These are phyloP conservation scores for Karalla daura DNA, from an alignment of 2,797 vertebrate genomes.

Conservation along the genomic window DNA sequence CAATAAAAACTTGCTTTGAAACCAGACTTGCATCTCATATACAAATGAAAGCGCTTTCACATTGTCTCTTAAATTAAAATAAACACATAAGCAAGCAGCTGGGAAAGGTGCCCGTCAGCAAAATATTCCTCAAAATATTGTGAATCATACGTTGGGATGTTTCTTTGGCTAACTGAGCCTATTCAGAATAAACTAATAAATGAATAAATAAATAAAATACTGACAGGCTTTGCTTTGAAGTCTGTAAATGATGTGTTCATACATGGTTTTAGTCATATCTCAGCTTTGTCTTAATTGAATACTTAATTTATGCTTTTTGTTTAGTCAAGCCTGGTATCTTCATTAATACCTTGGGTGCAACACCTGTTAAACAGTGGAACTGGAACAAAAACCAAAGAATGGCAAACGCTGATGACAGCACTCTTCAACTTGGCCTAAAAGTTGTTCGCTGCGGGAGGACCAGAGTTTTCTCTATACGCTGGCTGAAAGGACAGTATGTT, in stretches of 20 bases:
- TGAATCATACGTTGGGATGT: neutral
- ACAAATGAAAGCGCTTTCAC: neutral
- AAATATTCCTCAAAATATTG: neutral
- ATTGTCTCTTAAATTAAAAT: neutral
- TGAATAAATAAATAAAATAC: neutral
- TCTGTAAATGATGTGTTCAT: neutral
- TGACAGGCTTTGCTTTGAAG: neutral
- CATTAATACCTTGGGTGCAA: too few relatives aligned
- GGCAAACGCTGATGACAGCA: neutral
- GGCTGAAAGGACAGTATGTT: slow-evolving; percentile 47
- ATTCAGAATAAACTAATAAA: too few relatives aligned
- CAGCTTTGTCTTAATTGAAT: neutral
- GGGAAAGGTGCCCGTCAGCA: neutral
- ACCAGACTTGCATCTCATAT: neutral
- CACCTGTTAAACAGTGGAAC: too few relatives aligned
- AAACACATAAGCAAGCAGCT: neutral
- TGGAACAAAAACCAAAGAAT: slow-evolving; percentile 6
- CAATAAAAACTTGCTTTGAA: neutral
- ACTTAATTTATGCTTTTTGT: too few relatives aligned
- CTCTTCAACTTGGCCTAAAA: slow-evolving; percentile 26
- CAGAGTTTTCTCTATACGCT: slow-evolving; percentile 41
- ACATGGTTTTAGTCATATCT: too few relatives aligned
- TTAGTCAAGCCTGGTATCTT: too few relatives aligned
- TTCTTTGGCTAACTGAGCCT: neutral
- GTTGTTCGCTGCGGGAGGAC: slow-evolving; percentile 14